Evolutionary conservation across 2,113 vertebrate genomes (phyloP), one percentile per base, ranked within the genome.

Genomic region (Gnathonemus longibarbis): DNA sequence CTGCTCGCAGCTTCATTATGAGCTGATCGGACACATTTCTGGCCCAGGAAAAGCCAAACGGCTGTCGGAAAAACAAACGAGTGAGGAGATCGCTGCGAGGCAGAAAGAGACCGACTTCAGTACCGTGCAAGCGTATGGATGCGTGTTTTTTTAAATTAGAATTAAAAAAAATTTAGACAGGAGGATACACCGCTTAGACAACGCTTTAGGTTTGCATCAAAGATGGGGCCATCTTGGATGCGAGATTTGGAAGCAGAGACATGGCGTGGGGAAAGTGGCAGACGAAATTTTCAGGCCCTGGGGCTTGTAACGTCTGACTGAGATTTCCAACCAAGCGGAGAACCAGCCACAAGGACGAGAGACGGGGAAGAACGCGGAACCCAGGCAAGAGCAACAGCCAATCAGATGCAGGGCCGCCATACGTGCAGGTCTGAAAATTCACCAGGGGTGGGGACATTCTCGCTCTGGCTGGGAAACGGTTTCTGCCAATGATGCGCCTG

Each of bases 1-100:
- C 35, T 0, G 24, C 48, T 86, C n/a, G 9, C 84, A 9, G 84
- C 45, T 86, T 86, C 45, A 86, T 50, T 87, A 52, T 50, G 50
- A 87, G 86, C 50, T 58, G 50, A 87, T 87, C 27, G 15, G 86
- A 87, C 86, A 56, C 86, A 56, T 87, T 87, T 87, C 50, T 56
- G 50, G 86, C 50, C 86, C 31, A 8, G 45, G 24, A 86, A 86
- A 86, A 86, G 84, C 48, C 48, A 0, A 39, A 87, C 27, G 50
- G 13, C 50, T 87, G 86, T 87, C 31, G 5, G 17, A 56, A 35
- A 35, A 35, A 7, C 39, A 39, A 35, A 31, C 50, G 31, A 39
- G 86, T 2, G 50, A 56, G 17, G 5, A 53, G 24, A 87, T 87
- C 13, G 85, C 24, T 4, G 17, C 11, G 15, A 31, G 31, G 31